Base-by-base conservation (phyloP, 2,113 vertebrate genomes). In the Otolemur garnettii region DNA sequence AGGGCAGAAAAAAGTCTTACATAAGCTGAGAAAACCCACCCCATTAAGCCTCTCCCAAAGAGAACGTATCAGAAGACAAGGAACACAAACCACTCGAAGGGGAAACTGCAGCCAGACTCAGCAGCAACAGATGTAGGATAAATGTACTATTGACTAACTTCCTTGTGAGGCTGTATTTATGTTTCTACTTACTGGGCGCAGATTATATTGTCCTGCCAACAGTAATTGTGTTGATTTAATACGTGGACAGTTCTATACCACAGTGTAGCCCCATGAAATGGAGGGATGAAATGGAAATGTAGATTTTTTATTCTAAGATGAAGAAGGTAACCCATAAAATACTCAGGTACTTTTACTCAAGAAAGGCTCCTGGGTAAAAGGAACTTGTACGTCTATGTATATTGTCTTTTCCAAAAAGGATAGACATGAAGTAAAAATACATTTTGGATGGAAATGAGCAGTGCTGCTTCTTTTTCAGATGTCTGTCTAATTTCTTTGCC, bases 1-100 rank as follows among this genome's bases (percentile, higher is more conserved):
- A 96, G 94, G 90, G 53, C 94, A 84, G 94, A 97, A 98, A 97
- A 97, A 53, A 91, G 68, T 91, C 57, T 95, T 85, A 93, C 85
- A 87, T 96, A 80, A 53, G 80, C 90, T 82, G 93, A 94, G 96
- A 42, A 93, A 97, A 96, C 68, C 4, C n/a, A 97, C 59, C 15
- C 2, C 45, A 93, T 91, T 97, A 96, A 98, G 83, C 50, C 83
- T 60, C 30, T n/a, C 74, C 87, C 64, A 93, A 77, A 97, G 88
- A 81, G 71, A 92, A 60, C 55, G 57, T 0, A 13, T 55, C 86
- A 35, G 96, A 69, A 94, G 96, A 75, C 81, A 96, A 75, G 68
- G 22, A 93, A 53, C 57, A 87, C n/a, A 95, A 97, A 96, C 79
- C 33, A 74, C 69, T 13, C 84, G 72, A 82, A 96, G 90, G 57